A percentile compares a stretch with the other conserved stretches of the same genome.
phyloP scores from a whole-genome alignment of 2,797 vertebrate species.

The Sebastiscus tertius region DNA sequence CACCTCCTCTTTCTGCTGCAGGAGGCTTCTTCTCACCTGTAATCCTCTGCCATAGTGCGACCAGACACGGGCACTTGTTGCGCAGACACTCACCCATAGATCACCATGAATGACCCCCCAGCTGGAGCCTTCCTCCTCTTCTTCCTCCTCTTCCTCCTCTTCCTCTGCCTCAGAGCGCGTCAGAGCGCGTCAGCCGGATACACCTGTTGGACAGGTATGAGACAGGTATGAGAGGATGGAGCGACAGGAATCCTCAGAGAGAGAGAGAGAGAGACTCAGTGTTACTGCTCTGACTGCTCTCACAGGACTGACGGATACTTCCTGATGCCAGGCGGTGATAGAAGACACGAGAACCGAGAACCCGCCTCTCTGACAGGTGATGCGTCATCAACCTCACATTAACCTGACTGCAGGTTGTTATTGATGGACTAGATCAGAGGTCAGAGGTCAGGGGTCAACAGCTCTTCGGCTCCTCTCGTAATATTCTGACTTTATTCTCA shows the following conservation, averaged over 20 bases:
- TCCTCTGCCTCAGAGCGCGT: background rate
- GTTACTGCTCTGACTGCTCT: background rate
- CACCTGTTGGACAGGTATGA: conserved; percentile 62
- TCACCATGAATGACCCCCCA: background rate
- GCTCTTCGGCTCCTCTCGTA: too few relatives aligned
- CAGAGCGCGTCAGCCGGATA: background rate
- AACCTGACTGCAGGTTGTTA: background rate
- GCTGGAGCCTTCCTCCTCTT: background rate
- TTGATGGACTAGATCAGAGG: background rate
- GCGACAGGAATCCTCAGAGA: conserved; percentile 22
- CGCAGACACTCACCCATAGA: conserved; percentile 59
- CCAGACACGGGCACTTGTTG: conserved; percentile 60
- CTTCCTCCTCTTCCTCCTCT: background rate
- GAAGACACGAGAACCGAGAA: background rate
- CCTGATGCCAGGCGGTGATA: background rate
- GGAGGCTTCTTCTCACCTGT: conserved; percentile 28
- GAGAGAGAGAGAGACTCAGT: background rate
- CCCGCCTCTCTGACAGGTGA: background rate
- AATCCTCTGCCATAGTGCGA: conserved; percentile 45
- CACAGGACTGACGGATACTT: background rate
- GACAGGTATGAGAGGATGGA: conserved; percentile 34
- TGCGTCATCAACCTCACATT: background rate
- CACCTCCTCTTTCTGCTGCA: background rate
- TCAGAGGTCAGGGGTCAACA: too few relatives aligned
- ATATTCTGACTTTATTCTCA: too few relatives aligned